phyloP scores from a whole-genome alignment of 1,140 invertebrate species.

The Diorhabda carinulata region DNA sequence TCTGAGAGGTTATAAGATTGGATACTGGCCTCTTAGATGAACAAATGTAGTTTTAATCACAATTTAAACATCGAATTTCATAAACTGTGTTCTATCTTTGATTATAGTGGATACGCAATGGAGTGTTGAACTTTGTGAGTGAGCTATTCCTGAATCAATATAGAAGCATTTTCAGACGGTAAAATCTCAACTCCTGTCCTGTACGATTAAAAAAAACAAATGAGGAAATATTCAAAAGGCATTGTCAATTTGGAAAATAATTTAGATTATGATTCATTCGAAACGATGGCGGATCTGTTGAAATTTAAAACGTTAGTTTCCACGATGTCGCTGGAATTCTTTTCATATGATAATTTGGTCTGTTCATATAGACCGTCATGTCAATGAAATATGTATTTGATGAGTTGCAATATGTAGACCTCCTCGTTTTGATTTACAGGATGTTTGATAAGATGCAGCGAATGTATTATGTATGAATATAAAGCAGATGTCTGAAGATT shows the following conservation, averaged over 20 bases:
- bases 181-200: neutral
- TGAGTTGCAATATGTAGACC: neutral
- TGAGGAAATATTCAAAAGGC: constrained; percentile 2
- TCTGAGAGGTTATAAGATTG: too few relatives aligned
- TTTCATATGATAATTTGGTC: constrained; percentile 1
- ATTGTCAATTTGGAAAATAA: constrained; percentile 3
- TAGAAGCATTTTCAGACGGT: too few relatives aligned
- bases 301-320: neutral
- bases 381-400: constrained; percentile 3
- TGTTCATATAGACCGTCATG: neutral
- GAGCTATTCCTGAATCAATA: too few relatives aligned
- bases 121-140: too few relatives aligned
- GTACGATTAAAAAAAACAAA: neutral
- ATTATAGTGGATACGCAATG: too few relatives aligned
- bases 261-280: constrained; percentile 1
- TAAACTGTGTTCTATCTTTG: too few relatives aligned
- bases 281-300: neutral
- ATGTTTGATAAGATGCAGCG: neutral
- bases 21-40: too few relatives aligned
- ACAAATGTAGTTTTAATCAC: too few relatives aligned
- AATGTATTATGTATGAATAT: neutral
- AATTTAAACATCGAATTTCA: too few relatives aligned
- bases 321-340: neutral
- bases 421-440: neutral
- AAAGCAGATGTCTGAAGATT: neutral